Evolutionary conservation across 2,113 vertebrate genomes (phyloP).

Genomic region (Cyphotilapia sp.): DNA sequence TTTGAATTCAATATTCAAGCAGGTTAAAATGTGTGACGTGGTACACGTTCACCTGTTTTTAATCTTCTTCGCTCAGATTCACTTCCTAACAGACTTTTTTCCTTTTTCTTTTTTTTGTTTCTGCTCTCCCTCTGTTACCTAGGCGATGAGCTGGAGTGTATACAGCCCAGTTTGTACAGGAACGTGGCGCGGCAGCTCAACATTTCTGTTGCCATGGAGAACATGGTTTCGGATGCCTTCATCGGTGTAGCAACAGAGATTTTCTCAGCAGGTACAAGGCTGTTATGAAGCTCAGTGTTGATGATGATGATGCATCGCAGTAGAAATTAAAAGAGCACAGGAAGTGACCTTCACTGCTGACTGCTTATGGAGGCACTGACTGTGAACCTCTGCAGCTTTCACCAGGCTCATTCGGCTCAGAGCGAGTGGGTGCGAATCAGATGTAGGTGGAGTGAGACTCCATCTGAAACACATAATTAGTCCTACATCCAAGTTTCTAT

Average conservation of each 20-base stretch:
- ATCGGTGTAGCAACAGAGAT: slow-evolving; percentile 87
- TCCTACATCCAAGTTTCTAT: neutral
- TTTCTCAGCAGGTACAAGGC: slow-evolving; percentile 81
- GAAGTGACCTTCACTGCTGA: neutral
- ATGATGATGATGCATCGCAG: neutral
- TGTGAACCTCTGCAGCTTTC: neutral
- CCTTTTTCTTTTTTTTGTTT: neutral
- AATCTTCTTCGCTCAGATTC: neutral
- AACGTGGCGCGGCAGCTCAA: slow-evolving; percentile 88
- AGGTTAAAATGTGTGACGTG: neutral
- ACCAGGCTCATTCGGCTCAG: neutral
- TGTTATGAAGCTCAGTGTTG: neutral
- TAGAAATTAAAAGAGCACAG: neutral
- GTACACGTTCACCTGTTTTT: neutral
- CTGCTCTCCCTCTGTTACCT: slow-evolving; percentile 28
- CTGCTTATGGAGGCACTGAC: neutral
- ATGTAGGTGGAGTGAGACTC: neutral
- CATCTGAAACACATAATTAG: neutral
- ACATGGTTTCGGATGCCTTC: slow-evolving; percentile 86
- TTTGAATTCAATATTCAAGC: neutral
- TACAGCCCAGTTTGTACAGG: slow-evolving; percentile 85
- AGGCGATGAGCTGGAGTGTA: slow-evolving; percentile 94
- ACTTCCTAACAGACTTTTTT: neutral
- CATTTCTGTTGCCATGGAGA: slow-evolving; percentile 84
- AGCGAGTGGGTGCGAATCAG: neutral